Conservation (phyloP, 2,888 invertebrate genomes). For the Campoplex nolae region DNA sequence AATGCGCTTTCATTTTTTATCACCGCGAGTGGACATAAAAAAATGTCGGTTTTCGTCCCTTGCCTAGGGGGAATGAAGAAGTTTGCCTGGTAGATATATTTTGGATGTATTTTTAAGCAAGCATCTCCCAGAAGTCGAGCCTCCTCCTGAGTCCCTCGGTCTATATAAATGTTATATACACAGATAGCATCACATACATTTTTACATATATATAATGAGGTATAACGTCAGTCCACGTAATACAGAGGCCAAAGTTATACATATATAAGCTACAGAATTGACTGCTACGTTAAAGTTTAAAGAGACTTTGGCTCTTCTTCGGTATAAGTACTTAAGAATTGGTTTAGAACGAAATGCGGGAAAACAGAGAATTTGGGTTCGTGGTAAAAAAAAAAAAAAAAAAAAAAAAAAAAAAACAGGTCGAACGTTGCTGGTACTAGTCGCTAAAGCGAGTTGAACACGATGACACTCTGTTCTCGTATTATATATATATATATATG, state of each 20-base stretch:
- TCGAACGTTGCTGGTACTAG: conserved; percentile 31
- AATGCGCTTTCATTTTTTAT: no score
- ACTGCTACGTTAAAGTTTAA: conserved; percentile 54
- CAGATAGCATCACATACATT: no score
- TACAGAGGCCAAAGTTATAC: not conserved
- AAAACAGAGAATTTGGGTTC: conserved; percentile 23
- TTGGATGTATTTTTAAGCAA: conserved; percentile 40
- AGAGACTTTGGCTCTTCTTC: conserved; percentile 56
- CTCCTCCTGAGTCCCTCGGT: not conserved
- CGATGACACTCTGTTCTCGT: not conserved
- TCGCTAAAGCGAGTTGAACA: conserved; percentile 24
- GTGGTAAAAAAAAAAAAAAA: not conserved
- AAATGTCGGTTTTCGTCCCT: no score
- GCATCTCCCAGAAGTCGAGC: conserved; percentile 28
- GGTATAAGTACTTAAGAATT: conserved; percentile 46
- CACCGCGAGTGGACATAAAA: no score
- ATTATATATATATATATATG: not conserved
- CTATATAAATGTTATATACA: not conserved
- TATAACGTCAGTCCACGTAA: not conserved
- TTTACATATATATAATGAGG: not conserved
- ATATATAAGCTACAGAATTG: not conserved
- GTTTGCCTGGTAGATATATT: no score
- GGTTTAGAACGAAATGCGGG: conserved; percentile 12
- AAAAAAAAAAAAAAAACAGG: not conserved
- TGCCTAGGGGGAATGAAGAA: no score